Conservation (phyloP, 2,888 invertebrate species). For the Stomorhina lunata region DNA sequence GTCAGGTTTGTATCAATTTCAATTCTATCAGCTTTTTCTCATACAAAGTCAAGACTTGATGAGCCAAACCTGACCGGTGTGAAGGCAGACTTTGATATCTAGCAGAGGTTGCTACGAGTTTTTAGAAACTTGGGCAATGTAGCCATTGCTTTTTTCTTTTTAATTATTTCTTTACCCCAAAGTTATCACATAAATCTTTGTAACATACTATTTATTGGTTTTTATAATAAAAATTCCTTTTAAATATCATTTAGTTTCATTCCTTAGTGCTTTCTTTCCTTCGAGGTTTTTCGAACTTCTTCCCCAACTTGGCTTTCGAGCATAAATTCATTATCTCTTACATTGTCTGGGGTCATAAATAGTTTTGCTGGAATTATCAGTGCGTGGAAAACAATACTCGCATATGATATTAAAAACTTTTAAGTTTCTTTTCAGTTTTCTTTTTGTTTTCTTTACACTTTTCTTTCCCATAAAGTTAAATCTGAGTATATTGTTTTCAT, state of each 20-base stretch:
- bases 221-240: conserved; percentile 21
- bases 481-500: conserved; percentile 33
- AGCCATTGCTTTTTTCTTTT: no score
- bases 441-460: neutral
- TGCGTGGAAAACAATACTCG: conserved; percentile 52
- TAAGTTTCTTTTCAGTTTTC: neutral
- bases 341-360: conserved; percentile 54
- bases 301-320: neutral
- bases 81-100: no score
- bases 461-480: conserved; percentile 15
- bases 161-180: no score
- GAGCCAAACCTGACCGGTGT: no score
- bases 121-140: no score
- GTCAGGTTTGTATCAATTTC: no score
- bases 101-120: no score
- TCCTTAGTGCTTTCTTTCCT: neutral
- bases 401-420: conserved; percentile 62
- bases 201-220: no score
- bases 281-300: neutral
- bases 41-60: no score
- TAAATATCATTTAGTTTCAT: neutral
- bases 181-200: no score
- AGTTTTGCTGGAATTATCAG: conserved; percentile 46
- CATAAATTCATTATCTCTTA: conserved; percentile 41
- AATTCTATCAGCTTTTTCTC: no score